These are phyloP conservation scores for Pseudopipra pipra DNA, from an alignment of 2,113 vertebrate species.

Conservation along the genomic window DNA sequence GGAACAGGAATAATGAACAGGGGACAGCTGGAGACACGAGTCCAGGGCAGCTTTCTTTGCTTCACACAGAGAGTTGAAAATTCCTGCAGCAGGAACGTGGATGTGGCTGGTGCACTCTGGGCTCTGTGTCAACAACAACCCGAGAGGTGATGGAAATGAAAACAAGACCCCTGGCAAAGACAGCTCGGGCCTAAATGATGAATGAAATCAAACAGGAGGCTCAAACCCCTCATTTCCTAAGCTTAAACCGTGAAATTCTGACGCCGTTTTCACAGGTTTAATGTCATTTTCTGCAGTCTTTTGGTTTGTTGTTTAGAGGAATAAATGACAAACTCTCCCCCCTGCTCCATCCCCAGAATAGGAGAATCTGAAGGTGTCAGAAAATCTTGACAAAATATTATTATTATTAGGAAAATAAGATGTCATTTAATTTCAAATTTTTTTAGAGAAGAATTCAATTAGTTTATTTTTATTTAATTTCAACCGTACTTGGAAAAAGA, in stretches of 20 bases:
- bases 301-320: not conserved
- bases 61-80: not conserved
- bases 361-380: not conserved
- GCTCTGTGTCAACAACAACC: not conserved
- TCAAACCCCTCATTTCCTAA: not conserved
- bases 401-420: not conserved
- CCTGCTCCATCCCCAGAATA: not conserved
- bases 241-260: not conserved
- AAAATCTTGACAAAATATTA: not conserved
- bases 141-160: not conserved
- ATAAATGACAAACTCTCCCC: not conserved
- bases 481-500: not conserved
- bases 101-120: not conserved
- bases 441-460: not conserved
- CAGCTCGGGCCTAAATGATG: not conserved
- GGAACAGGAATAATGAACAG: not conserved
- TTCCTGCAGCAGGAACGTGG: not conserved
- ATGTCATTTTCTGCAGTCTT: not conserved
- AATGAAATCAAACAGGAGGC: not conserved
- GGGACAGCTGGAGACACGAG: not conserved
- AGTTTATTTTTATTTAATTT: not conserved
- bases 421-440: not conserved
- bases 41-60: not conserved
- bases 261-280: not conserved
- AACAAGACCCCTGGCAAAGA: not conserved